Evolutionary conservation across 35 echinoderm and acorn worm species (phyloP).

Genomic region (Hemicentrotus pulcherrimus): DNA sequence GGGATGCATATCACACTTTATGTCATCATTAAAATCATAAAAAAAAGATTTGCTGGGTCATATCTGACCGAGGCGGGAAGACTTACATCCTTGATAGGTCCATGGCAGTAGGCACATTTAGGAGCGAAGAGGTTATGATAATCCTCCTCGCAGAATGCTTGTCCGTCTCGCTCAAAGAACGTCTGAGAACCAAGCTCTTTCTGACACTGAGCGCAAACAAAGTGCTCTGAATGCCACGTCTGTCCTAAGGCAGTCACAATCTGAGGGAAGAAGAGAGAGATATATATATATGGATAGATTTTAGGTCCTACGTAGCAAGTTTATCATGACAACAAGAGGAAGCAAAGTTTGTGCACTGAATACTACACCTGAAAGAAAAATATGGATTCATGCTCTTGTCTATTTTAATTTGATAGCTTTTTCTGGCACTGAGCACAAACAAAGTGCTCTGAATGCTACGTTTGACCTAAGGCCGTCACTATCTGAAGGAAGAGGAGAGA

Average conservation of each 20-base stretch:
- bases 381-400: too few species aligned
- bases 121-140: conserved; percentile 94
- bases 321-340: conserved; percentile 69
- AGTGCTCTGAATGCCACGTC: conserved; percentile 98
- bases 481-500: conserved; percentile 58
- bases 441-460: conserved; percentile 97
- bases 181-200: conserved; percentile 80
- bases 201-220: conserved; percentile 80
- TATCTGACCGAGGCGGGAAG: too few species aligned
- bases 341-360: conserved; percentile 76
- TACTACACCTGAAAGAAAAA: conserved; percentile 68
- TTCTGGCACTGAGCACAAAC: conserved; percentile 72
- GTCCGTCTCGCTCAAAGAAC: conserved; percentile 94
- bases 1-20: too few species aligned
- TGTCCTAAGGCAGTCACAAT: conserved; percentile 97
- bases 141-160: conserved; percentile 88
- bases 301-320: conserved; percentile 56
- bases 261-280: conserved; percentile 48
- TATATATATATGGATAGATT: background rate
- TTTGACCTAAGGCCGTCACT: conserved; percentile 95
- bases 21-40: too few species aligned
- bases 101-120: conserved; percentile 91
- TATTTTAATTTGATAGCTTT: conserved; percentile 19
- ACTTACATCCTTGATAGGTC: conserved; percentile 93
- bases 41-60: too few species aligned